Evolutionary conservation across 37 sponge, comb jelly and placozoan genomes (phyloP).

Genomic region (Aplysina aerophoba): DNA sequence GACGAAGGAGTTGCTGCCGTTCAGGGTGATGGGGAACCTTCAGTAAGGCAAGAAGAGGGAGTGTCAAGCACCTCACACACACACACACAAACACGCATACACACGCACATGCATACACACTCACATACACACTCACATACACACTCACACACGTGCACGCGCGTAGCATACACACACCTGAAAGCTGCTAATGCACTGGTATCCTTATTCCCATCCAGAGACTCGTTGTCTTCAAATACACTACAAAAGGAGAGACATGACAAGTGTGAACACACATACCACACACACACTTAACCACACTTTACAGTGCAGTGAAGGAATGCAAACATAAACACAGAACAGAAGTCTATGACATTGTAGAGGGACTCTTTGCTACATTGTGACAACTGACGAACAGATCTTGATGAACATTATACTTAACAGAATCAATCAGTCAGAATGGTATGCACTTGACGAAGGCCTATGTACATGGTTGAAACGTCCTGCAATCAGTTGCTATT

Average conservation of each 20-base stretch:
- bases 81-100: conserved; percentile 13
- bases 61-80: not conserved
- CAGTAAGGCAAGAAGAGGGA: not conserved
- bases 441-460: too few relatives aligned
- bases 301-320: too few relatives aligned
- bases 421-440: too few relatives aligned
- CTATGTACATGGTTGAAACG: too few relatives aligned
- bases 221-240: conserved; percentile 65
- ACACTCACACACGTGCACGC: conserved; percentile 23
- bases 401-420: too few relatives aligned
- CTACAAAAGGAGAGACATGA: conserved; percentile 11
- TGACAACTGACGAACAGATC: too few relatives aligned
- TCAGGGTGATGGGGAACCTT: conserved; percentile 68
- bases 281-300: not conserved
- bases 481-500: too few relatives aligned
- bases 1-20: conserved; percentile 54
- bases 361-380: too few relatives aligned
- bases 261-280: not conserved
- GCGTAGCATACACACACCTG: conserved; percentile 16
- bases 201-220: conserved; percentile 42
- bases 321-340: too few relatives aligned
- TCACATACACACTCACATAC: conserved; percentile 25
- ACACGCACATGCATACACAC: not conserved
- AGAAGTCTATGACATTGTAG: too few relatives aligned
- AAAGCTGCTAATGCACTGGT: conserved; percentile 83